Percentiles rank a stretch among this genome's conserved stretches.
Conservation (phyloP, 2,113 vertebrate genomes). For the Centropus unirufus region DNA sequence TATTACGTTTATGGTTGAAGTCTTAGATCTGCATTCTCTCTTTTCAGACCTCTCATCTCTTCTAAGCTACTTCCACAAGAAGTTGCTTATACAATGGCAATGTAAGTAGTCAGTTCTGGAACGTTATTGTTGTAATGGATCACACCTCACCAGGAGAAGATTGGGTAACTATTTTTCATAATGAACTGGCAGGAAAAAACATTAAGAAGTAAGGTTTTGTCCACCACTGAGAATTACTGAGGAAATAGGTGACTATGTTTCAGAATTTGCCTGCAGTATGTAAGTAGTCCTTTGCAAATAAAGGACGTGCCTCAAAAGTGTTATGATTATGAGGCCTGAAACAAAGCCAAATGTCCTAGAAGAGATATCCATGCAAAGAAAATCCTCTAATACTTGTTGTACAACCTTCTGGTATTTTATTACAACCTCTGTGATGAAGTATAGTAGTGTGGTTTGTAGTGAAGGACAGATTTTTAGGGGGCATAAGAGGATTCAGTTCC, state of each 20-base stretch:
- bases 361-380: background rate
- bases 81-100: conserved; percentile 60
- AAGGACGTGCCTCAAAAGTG: background rate
- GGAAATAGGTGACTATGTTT: background rate
- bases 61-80: conserved; percentile 69
- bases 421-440: background rate
- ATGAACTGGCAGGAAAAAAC: background rate
- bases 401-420: background rate
- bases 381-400: background rate
- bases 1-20: background rate
- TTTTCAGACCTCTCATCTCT: conserved; percentile 79
- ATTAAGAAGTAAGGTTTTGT: background rate
- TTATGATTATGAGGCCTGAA: background rate
- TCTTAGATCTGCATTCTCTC: conserved; percentile 8
- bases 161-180: background rate
- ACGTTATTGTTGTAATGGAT: background rate
- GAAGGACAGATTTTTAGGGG: background rate
- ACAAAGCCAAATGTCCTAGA: background rate
- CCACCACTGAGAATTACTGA: background rate
- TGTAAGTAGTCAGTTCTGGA: conserved; percentile 77
- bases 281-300: background rate
- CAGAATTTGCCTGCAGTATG: background rate
- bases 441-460: background rate
- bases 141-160: background rate
- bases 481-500: background rate